A percentile compares a stretch with the other conserved stretches of the same genome.
These are phyloP conservation scores for Dromococcyx pavoninus DNA, from an alignment of 2,797 vertebrate genomes.

Conservation along the genomic window DNA sequence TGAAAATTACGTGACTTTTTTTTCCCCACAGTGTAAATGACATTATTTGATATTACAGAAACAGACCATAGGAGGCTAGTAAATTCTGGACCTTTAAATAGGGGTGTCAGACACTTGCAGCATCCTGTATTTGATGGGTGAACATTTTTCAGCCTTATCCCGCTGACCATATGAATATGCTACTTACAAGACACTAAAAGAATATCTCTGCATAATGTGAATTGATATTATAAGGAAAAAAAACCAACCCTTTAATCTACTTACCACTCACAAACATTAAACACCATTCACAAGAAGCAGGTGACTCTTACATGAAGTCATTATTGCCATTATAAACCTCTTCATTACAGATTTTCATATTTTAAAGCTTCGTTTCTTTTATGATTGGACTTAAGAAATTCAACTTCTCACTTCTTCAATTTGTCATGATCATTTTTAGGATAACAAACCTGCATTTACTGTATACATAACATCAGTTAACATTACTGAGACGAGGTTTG, in stretches of 20 bases:
- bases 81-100: neutral
- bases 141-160: neutral
- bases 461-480: neutral
- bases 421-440: neutral
- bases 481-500: neutral
- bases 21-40: neutral
- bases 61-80: neutral
- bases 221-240: neutral
- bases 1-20: neutral
- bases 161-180: neutral
- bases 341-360: neutral
- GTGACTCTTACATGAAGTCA: neutral
- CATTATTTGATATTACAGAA: neutral
- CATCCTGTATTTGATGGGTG: neutral
- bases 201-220: neutral
- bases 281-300: neutral
- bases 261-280: neutral
- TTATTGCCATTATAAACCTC: neutral
- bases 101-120: neutral
- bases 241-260: fast-evolving
- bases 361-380: neutral
- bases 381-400: neutral
- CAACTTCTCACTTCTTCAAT: neutral
- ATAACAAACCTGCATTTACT: neutral
- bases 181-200: neutral